Evolutionary conservation across 2,797 vertebrate species (phyloP).

Genomic region (Columba guinea): DNA sequence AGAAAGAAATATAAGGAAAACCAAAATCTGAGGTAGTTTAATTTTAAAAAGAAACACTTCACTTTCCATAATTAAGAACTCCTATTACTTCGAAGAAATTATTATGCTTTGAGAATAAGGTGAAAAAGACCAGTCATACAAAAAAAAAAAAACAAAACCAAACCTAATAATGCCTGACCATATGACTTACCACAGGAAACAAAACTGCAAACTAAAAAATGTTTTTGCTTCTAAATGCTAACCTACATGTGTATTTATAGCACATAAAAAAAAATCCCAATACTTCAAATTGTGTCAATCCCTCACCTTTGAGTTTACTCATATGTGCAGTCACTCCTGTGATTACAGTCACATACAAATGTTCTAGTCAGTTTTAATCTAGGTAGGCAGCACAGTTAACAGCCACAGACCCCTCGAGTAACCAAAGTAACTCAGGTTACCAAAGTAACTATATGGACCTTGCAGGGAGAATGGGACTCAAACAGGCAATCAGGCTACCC

Average conservation of each 20-base stretch:
- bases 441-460: neutral
- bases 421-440: neutral
- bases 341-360: neutral
- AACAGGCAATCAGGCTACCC: neutral
- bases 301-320: neutral
- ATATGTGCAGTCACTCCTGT: neutral
- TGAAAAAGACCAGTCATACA: neutral
- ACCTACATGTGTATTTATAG: fast-evolving
- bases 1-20: neutral
- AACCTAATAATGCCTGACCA: neutral
- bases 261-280: neutral
- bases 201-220: neutral
- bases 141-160: neutral
- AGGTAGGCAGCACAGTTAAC: neutral
- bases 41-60: neutral
- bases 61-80: neutral
- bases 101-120: neutral
- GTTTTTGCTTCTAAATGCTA: neutral
- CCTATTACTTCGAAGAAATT: neutral
- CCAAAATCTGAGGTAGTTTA: neutral
- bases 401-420: neutral
- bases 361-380: neutral
- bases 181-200: neutral
- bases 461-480: neutral
- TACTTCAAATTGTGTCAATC: neutral